Evolutionary conservation across 2,888 invertebrate genomes (phyloP), one percentile per base, ranked within the genome.

Genomic region (Limenitis camilla): DNA sequence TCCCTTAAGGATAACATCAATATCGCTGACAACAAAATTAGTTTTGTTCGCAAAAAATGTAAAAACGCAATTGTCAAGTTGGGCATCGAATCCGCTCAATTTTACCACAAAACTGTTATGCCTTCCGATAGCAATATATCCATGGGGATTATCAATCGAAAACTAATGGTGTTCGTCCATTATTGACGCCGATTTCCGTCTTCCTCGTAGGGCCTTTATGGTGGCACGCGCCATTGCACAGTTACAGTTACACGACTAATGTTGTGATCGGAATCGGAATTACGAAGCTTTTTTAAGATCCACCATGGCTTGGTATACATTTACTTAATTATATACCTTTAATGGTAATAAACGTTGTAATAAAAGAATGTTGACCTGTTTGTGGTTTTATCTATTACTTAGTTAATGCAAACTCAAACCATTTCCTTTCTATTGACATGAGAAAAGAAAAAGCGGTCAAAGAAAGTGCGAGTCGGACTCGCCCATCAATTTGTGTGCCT

Each of bases 41-140:
- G 47, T 53, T 56, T 52, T 55, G 49, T 33, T 10, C 45, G 49
- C 46, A 56, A 58, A 54, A 63, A 50, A 36, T 31, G 42, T 28
- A 49, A 54, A 49, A 35, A 46, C 44, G 53, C 55, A 56, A 64
- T 64, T 58, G 65, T 61, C 52, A 55, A 60, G 46, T 50, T 53
- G 57, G 52, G 59, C 56, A 54, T 59, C 49, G 59, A 78, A 76
- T 74, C 71, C 84, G 82, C 76, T 79, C 84, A 79, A 85, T 85
- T 85, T 80, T 81, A 75, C 86, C 86, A 76, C 86, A 84, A 79
- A 85, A 87, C 85, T 84, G 86, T 87, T 86, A 86, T 86, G 80
- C 73, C 79, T 87, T 87, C 86, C 86, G 84, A 65, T 67, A 58
- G 76, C 84, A 66, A 84, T 84, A 82, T 81, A 81, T 84, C 78